Evolutionary conservation across 2,888 invertebrate species (phyloP), one percentile per base, ranked within the genome.

Genomic region (Chamaedrilus cognettii): DNA sequence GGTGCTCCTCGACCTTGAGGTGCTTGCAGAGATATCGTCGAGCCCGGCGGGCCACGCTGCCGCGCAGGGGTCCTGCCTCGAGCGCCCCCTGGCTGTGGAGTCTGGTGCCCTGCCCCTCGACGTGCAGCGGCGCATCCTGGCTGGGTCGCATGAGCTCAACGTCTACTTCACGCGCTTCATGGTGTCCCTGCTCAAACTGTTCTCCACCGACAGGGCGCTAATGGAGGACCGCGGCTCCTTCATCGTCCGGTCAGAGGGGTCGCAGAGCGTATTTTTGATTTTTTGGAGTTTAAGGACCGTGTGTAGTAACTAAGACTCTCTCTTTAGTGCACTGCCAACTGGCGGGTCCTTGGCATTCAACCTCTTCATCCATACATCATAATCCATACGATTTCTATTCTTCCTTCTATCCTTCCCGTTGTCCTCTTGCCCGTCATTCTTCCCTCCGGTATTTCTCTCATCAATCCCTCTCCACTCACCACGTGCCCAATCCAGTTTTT

Each of bases 181-280:
- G 74, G 87, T 91, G 57, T 92, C 91, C 77, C 86, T 99, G 67
- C 85, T 98, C 69, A 88, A 91, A 74, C 86, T 95, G 65, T 94
- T 99, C 82, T 90, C 91, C 64, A 89, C 90, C 15, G 96, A 98
- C 78, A 90, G 90, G 71, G 88, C 89, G 67, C 87, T 98, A 67
- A 84, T 98, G 66, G 94, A 96, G 80, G 95, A 94, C 76, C 87
- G 95, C 77, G 97, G 98, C 1, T 90, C 95, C 35, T 94, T 98
- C 78, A 97, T 99, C 69, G 94, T 99, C 73, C 89, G 96, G 93
- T 92, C 82, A n/a, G 19, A 23, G n/a, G 28, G 2, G 1, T 28
- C 34, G 28, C 26, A 30, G 34, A 26, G 60, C 7, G 23, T 34
- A 7, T 33, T 19, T 1, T 5, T 58, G 28, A 2, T n/a, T n/a